These are phyloP conservation scores for Epinephelus malabaricus DNA, from an alignment of 2,797 vertebrate genomes.

Conservation along the genomic window DNA sequence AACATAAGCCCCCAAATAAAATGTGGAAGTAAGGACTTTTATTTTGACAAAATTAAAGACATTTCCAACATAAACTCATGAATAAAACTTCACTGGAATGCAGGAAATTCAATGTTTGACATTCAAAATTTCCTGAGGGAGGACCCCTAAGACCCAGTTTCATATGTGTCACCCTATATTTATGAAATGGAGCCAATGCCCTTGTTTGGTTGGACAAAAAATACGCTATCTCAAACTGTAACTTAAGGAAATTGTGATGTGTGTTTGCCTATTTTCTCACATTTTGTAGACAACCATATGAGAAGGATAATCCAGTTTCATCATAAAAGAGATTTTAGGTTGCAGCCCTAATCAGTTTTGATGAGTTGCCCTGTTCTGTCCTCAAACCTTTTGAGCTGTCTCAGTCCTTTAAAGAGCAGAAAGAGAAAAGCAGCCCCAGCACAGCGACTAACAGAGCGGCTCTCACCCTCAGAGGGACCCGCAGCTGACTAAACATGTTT, in stretches of 20 bases:
- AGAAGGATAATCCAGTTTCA: neutral
- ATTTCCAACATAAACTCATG: too few relatives aligned
- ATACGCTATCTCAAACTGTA: neutral
- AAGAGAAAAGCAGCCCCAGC: constrained; percentile 6
- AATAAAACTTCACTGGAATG: too few relatives aligned
- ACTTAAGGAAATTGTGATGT: neutral
- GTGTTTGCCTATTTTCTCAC: neutral
- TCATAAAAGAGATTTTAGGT: neutral
- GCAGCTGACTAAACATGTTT: constrained; percentile 57
- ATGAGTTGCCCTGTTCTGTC: neutral
- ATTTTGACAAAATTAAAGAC: too few relatives aligned
- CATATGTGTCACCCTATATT: too few relatives aligned
- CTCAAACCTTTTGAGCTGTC: neutral
- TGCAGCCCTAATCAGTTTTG: neutral
- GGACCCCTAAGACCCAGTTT: too few relatives aligned
- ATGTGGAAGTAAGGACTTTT: too few relatives aligned
- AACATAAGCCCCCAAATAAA: too few relatives aligned
- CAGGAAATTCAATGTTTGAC: too few relatives aligned
- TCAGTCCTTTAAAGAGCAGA: constrained; percentile 6
- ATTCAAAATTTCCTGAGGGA: too few relatives aligned
- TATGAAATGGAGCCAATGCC: too few relatives aligned
- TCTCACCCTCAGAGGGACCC: constrained; percentile 17
- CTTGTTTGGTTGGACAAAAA: neutral
- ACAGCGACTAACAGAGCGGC: neutral
- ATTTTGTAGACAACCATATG: neutral